These are phyloP conservation scores for Sorex fumeus DNA, from an alignment of 2,113 vertebrate genomes.

Conservation along the genomic window DNA sequence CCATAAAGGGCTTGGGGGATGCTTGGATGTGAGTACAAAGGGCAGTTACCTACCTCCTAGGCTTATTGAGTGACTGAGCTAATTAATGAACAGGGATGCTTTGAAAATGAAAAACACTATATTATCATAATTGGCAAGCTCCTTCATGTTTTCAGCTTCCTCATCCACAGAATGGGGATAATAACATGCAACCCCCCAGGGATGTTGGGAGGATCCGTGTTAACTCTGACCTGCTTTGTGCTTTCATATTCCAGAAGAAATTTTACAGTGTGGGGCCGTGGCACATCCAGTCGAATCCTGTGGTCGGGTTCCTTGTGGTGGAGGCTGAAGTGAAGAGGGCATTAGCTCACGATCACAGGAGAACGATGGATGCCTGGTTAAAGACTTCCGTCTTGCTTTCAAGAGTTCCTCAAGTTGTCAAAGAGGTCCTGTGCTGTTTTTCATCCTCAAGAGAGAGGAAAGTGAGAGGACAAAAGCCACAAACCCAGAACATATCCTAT, in stretches of 20 bases:
- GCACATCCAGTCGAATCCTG: neutral
- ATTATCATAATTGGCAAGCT: neutral
- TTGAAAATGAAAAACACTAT: neutral
- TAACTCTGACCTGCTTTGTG: neutral
- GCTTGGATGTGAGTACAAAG: neutral
- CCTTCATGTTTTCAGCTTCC: neutral
- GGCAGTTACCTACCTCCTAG: neutral
- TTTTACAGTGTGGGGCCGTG: rapidly evolving
- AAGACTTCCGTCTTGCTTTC: neutral
- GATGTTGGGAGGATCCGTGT: neutral
- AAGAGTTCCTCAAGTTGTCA: neutral
- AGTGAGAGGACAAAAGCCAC: neutral
- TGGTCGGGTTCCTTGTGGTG: neutral
- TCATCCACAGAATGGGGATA: neutral
- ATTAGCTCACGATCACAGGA: neutral
- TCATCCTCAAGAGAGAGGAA: neutral
- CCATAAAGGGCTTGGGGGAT: neutral
- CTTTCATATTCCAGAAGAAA: neutral
- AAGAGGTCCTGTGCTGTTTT: neutral
- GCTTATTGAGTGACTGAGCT: neutral
- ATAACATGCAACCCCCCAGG: neutral
- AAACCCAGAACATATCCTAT: neutral
- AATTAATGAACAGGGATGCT: conserved; percentile 25
- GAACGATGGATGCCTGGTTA: neutral
- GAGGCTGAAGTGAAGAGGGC: neutral